Percentiles rank a stretch among this genome's conserved stretches.
Evolutionary conservation across 2,888 invertebrate species (phyloP).

Genomic region (Ophion obscuratus): DNA sequence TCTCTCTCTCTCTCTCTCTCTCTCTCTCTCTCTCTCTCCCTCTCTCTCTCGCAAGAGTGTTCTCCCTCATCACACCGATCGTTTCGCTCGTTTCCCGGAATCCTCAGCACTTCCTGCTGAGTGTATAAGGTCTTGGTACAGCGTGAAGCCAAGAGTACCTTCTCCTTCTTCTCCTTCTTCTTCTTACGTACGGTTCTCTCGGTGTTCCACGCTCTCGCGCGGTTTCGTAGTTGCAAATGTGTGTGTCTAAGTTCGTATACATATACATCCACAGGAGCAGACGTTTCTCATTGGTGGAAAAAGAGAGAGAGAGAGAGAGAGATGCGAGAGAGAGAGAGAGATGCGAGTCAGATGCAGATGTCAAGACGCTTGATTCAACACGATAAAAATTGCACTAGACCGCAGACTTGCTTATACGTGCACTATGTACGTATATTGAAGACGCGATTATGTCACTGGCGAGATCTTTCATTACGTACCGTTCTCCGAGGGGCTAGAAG

Average conservation of each 20-base stretch:
- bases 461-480: slow-evolving; percentile 56
- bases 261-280: not conserved
- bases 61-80: slow-evolving; percentile 65
- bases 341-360: slow-evolving; percentile 38
- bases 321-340: slow-evolving; percentile 3
- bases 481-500: slow-evolving; percentile 1
- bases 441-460: slow-evolving; percentile 61
- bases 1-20: slow-evolving; percentile 20
- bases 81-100: slow-evolving; percentile 70
- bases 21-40: slow-evolving; percentile 16
- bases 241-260: not conserved
- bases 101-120: slow-evolving; percentile 68
- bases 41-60: slow-evolving; percentile 40
- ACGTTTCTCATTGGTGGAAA: slow-evolving; percentile 23
- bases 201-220: slow-evolving; percentile 2
- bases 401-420: not conserved
- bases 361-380: slow-evolving; percentile 25
- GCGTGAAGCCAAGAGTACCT: slow-evolving; percentile 36
- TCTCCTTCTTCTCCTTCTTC: slow-evolving; percentile 27
- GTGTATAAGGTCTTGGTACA: slow-evolving; percentile 54
- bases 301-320: slow-evolving; percentile 3
- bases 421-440: slow-evolving; percentile 11
- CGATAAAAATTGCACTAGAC: slow-evolving; percentile 35
- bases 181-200: slow-evolving; percentile 17
- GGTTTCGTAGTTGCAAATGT: not conserved